Evolutionary conservation across 2,797 vertebrate genomes (phyloP), one percentile per base, ranked within the genome.

Genomic region (Glyptemys insculpta): DNA sequence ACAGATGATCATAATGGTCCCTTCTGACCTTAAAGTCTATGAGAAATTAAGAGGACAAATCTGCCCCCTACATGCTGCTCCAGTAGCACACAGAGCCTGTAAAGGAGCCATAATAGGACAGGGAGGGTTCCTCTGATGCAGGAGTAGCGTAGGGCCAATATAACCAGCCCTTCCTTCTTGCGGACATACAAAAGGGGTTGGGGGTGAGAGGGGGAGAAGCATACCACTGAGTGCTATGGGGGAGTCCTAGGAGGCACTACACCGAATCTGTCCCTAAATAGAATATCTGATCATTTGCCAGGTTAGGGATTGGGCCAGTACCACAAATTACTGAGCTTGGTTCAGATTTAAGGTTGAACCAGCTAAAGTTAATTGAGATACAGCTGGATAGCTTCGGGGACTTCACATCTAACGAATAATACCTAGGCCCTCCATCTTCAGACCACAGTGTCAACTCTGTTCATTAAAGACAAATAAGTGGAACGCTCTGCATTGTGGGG

Each of bases 361-460:
- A 1, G 5, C 37, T 10, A 79, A 68, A 31, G 57, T 10, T 23
- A 18, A 74, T 44, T 16, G 50, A 10, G 0, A 1, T 1, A 41
- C 44, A 27, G 62, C 47, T 0, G 54, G 81, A 11, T 15, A 50
- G 89, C 54, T 83, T 62, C 53, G 3, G 1, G 25, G 81, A 74
- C 47, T 4, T 31, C 6, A 27, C 8, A 23, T 0, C 0, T 1
- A 68, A 83, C 41, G 31, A 25, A 34, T 34, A 62, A 34, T 62
- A 62, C 31, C 14, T 34, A 34, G 85, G 56, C 56, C 88, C 59
- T 65, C 34, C 9, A 2, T 25, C 65, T 11, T 50, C 50, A 34
- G 15, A 68, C 11, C 88, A 12, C 54, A 12, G 37, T 0, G 0
- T 0, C 7, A 65, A 27, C 49, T 50, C 62, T 16, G 12, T 65